phyloP scores from a whole-genome alignment of 1,140 invertebrate genomes.

The Papilio machaon region DNA sequence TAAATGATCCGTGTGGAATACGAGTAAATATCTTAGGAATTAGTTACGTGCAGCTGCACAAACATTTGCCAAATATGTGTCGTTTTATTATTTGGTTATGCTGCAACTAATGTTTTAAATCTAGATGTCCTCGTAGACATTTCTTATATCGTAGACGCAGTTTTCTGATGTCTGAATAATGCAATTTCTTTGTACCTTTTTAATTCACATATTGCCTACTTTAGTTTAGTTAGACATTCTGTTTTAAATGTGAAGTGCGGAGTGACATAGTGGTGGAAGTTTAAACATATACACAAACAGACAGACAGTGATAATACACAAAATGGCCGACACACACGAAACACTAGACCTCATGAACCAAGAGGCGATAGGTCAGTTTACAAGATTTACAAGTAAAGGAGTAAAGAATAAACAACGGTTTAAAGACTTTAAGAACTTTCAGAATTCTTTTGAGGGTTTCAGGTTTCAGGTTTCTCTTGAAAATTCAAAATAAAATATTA shows the following conservation, averaged over 20 bases:
- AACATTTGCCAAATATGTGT: slow-evolving; percentile 44
- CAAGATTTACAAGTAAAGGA: slow-evolving; percentile 38
- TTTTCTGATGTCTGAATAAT: background rate
- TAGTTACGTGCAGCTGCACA: slow-evolving; percentile 36
- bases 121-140: background rate
- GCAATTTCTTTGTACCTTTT: background rate
- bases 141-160: background rate
- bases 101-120: background rate
- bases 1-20: slow-evolving; percentile 44
- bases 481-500: too few species aligned
- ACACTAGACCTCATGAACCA: slow-evolving; percentile 68
- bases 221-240: background rate
- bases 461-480: too few species aligned
- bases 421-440: background rate
- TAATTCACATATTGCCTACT: background rate
- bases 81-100: slow-evolving; percentile 38
- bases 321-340: slow-evolving; percentile 66
- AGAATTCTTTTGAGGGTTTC: too few species aligned
- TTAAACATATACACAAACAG: slow-evolving; percentile 36
- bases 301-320: slow-evolving; percentile 54
- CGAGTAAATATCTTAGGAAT: slow-evolving; percentile 47
- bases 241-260: slow-evolving; percentile 42
- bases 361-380: slow-evolving; percentile 76
- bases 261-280: background rate
- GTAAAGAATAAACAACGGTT: slow-evolving; percentile 50